Evolutionary conservation across 1,140 invertebrate genomes (phyloP), one percentile per base, ranked within the genome.

Genomic region (Oedothorax gibbosus): DNA sequence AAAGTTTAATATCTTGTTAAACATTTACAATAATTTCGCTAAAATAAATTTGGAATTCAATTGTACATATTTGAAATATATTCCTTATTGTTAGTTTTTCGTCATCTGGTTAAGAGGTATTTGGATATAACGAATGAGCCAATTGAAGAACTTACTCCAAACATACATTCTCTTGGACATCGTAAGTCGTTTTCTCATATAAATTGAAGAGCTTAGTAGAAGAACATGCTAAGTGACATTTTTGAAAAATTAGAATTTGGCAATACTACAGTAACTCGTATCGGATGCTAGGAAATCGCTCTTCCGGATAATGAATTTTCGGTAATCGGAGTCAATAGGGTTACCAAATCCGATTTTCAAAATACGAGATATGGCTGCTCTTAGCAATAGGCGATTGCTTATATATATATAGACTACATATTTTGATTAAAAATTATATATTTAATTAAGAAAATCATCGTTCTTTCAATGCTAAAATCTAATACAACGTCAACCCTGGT

Each of bases 31-130:
- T 49, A 69, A 50, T 0, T 69, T 12, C 35, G 9, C 9, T 69
- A 14, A 7, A 18, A 7, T 51, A 35, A n/a, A 54, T 72, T n/a
- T 11, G 0, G 10, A 18, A 15, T n/a, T n/a, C 18, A 18, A 11
- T n/a, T 20, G n/a, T n/a, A n/a, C 4, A 53, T 20, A 21, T 57
- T 75, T 65, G n/a, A 11, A 51, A 12, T 10, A 35, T 6, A 65
- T 76, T 56, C 77, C 71, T 53, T 21, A 62, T 50, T 10, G 7
- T 62, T 75, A 86, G 85, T 86, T 57, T 86, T 86, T 66, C 76
- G 85, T 65, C 77, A 86, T 80, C 66, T 86, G 50, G 76, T 80
- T 0, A 80, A 79, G 57, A 86, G 56, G n/a, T 86, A 86, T n/a
- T 60, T 86, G 21, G 76, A 86, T 14, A 20, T 76, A 75, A 60